A percentile compares a stretch with the other conserved stretches of the same genome.
Conservation (phyloP, 2,888 invertebrate species). For the Idaea aversata region DNA sequence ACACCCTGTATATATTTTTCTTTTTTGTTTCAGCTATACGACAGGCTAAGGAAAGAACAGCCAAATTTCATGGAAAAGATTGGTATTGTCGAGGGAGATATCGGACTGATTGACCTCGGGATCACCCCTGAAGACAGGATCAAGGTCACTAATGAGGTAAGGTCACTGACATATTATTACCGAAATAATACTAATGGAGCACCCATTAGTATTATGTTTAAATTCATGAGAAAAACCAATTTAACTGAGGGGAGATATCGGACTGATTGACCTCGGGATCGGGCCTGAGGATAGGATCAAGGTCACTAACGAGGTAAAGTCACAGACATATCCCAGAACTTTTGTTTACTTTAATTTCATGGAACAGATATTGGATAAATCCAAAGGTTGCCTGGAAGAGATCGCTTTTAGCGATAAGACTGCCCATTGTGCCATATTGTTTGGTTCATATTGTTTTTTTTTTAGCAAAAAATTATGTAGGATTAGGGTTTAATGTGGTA, state of each 20-base stretch:
- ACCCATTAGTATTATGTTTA: background rate
- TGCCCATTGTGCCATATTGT: too few species aligned
- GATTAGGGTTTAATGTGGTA: too few species aligned
- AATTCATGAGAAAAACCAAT: conserved; percentile 33
- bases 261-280: conserved; percentile 35
- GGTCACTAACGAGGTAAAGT: conserved; percentile 35
- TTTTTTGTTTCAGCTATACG: conserved; percentile 31
- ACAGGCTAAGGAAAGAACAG: conserved; percentile 28
- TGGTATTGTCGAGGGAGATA: conserved; percentile 38
- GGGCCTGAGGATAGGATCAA: conserved; percentile 30
- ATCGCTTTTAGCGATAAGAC: too few species aligned
- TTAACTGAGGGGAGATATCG: conserved; percentile 39
- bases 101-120: conserved; percentile 35
- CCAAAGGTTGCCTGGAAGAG: too few species aligned
- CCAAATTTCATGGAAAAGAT: conserved; percentile 37
- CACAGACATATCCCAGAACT: too few species aligned
- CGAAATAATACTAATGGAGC: too few species aligned
- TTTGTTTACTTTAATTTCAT: too few species aligned
- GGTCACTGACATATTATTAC: background rate
- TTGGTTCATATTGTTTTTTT: too few species aligned
- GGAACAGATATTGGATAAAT: too few species aligned
- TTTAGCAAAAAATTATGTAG: too few species aligned
- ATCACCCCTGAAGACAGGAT: conserved; percentile 32
- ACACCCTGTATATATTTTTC: too few species aligned
- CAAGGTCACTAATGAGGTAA: conserved; percentile 34